Percentiles rank a stretch among this genome's conserved stretches.
phyloP scores from a whole-genome alignment of 2,888 invertebrate genomes.

The Frankliniella fusca region DNA sequence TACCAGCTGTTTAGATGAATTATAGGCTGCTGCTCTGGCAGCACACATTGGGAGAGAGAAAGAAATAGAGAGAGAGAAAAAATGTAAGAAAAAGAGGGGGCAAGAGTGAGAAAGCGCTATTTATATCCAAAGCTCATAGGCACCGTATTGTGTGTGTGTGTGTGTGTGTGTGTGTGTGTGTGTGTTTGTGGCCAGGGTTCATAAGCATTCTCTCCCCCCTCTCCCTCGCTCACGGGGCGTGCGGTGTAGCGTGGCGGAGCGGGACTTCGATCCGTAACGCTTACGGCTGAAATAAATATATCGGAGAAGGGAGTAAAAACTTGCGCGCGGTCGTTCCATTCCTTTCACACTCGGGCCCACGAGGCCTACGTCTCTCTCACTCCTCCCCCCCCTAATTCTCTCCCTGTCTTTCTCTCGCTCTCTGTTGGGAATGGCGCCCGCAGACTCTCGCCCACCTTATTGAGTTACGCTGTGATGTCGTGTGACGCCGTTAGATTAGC shows the following conservation, averaged over 20 bases:
- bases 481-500: slow-evolving; percentile 1
- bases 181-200: slow-evolving; percentile 11
- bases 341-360: background rate
- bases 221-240: background rate
- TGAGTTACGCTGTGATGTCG: background rate
- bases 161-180: background rate
- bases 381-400: background rate
- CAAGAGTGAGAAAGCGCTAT: no score
- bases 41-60: no score
- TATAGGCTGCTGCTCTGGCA: background rate
- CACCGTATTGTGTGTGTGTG: background rate
- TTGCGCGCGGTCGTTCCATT: background rate
- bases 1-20: background rate
- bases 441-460: background rate
- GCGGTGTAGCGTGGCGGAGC: background rate
- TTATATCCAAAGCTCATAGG: no score
- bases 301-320: background rate
- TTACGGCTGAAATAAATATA: slow-evolving; percentile 5
- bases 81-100: no score
- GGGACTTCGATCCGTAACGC: slow-evolving; percentile 7
- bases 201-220: background rate
- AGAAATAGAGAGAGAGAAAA: no score
- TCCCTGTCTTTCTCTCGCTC: background rate
- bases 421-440: background rate
- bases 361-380: no score